Evolutionary conservation across 92 coral and sea anemone species (phyloP).

Genomic region (Actinernus sp.): DNA sequence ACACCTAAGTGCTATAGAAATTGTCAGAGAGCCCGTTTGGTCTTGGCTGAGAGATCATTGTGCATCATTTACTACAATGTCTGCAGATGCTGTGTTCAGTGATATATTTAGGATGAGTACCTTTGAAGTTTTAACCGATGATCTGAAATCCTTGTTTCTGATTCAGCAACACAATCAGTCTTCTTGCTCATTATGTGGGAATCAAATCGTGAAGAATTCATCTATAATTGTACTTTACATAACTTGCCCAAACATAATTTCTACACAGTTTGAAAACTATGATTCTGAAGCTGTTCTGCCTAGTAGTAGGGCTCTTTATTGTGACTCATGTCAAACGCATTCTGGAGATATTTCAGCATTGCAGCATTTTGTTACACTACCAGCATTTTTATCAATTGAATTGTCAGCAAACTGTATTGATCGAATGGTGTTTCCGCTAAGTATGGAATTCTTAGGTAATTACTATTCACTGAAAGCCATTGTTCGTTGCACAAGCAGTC

Average conservation of each 20-base stretch:
- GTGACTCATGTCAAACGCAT: conserved; percentile 45
- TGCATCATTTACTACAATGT: conserved; percentile 48
- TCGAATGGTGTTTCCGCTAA: conserved; percentile 24
- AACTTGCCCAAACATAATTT: conserved; percentile 24
- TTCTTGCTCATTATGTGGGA: conserved; percentile 36
- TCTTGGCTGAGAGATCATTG: conserved; percentile 26
- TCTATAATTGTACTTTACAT: conserved; percentile 52
- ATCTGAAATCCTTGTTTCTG: conserved; percentile 56
- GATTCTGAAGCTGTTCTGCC: conserved; percentile 57
- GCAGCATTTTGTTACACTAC: conserved; percentile 50
- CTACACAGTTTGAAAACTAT: conserved; percentile 41
- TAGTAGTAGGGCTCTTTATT: conserved; percentile 43
- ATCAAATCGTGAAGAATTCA: conserved; percentile 45
- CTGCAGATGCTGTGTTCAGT: conserved; percentile 69
- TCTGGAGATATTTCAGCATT: conserved; percentile 56
- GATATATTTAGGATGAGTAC: conserved; percentile 48
- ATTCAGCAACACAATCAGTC: conserved; percentile 29
- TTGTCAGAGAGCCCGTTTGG: conserved; percentile 61
- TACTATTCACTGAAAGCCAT: conserved; percentile 30
- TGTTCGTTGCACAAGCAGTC: too few relatives aligned
- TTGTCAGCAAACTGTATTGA: conserved; percentile 32
- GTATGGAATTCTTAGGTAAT: conserved; percentile 25
- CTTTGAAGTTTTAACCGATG: conserved; percentile 42
- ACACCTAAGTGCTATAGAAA: conserved; percentile 19
- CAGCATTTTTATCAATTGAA: conserved; percentile 38